A percentile compares a stretch with the other conserved stretches of the same genome.
Evolutionary conservation across 2,888 invertebrate genomes (phyloP).

Genomic region (Ophion ellenae): DNA sequence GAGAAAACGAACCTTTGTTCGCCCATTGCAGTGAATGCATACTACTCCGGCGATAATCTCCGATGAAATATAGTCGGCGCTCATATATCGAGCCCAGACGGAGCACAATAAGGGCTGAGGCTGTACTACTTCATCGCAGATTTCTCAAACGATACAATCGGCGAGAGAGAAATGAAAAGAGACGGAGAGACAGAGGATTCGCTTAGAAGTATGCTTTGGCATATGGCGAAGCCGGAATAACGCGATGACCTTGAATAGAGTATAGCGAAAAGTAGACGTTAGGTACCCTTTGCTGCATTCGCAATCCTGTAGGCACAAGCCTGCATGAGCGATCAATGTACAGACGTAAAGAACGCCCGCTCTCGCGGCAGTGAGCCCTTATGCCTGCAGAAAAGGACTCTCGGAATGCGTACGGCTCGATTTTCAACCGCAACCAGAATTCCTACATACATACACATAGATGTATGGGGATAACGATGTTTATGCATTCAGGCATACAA

Average conservation of each 20-base stretch:
- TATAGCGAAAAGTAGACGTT: constrained; percentile 16
- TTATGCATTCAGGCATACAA: too few relatives aligned
- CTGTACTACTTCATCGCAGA: constrained; percentile 25
- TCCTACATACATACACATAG: neutral
- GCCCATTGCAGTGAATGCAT: neutral
- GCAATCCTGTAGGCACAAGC: constrained; percentile 29
- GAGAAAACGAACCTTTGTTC: neutral
- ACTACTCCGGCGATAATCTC: constrained; percentile 13
- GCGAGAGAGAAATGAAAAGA: neutral
- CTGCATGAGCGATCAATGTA: constrained; percentile 37
- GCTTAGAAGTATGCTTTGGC: constrained; percentile 25
- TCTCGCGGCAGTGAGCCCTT: constrained; percentile 43
- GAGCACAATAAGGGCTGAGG: neutral
- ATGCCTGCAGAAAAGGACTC: constrained; percentile 56
- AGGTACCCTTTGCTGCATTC: constrained; percentile 33
- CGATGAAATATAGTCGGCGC: constrained; percentile 14
- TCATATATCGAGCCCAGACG: neutral
- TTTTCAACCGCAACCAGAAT: constrained; percentile 75
- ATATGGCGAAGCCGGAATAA: constrained; percentile 1
- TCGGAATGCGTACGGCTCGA: constrained; percentile 75
- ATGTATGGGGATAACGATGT: too few relatives aligned
- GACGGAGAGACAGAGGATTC: neutral
- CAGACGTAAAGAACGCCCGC: constrained; percentile 50
- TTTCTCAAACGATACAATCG: constrained; percentile 41
- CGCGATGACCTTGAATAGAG: constrained; percentile 38